Conservation (phyloP, 2,888 invertebrate species). For the Pocota personata region DNA sequence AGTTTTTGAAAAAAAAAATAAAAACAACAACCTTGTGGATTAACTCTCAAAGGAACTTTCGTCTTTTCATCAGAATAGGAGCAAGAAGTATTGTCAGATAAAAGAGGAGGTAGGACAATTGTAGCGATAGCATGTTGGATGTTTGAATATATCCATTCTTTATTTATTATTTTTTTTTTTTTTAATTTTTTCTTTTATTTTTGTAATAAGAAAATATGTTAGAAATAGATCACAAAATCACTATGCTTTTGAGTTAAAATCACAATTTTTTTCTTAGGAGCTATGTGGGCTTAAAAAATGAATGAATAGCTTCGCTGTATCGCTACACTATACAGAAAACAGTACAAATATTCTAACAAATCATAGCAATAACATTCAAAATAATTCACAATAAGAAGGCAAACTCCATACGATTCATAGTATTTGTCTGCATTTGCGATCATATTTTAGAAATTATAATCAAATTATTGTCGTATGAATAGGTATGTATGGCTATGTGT, state of each 20-base stretch:
- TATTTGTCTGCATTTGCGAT: no score
- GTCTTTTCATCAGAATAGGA: not conserved
- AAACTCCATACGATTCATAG: no score
- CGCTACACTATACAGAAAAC: slow-evolving; percentile 36
- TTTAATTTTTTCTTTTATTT: not conserved
- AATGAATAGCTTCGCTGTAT: slow-evolving; percentile 45
- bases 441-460: no score
- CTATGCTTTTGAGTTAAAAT: slow-evolving; percentile 44
- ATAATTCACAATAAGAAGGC: no score
- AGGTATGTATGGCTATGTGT: no score
- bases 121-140: slow-evolving; percentile 30
- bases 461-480: no score
- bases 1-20: not conserved
- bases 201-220: not conserved
- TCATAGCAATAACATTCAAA: no score
- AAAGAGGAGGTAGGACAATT: slow-evolving; percentile 38
- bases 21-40: slow-evolving; percentile 14
- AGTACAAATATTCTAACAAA: not conserved
- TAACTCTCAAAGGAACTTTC: not conserved
- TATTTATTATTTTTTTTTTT: not conserved
- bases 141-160: not conserved
- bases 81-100: slow-evolving; percentile 1
- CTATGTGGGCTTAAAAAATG: slow-evolving; percentile 28
- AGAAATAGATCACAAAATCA: slow-evolving; percentile 22
- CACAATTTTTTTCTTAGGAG: slow-evolving; percentile 29